Evolutionary conservation across 2,888 invertebrate genomes (phyloP).

Genomic region (Torymus aiolomorphi): DNA sequence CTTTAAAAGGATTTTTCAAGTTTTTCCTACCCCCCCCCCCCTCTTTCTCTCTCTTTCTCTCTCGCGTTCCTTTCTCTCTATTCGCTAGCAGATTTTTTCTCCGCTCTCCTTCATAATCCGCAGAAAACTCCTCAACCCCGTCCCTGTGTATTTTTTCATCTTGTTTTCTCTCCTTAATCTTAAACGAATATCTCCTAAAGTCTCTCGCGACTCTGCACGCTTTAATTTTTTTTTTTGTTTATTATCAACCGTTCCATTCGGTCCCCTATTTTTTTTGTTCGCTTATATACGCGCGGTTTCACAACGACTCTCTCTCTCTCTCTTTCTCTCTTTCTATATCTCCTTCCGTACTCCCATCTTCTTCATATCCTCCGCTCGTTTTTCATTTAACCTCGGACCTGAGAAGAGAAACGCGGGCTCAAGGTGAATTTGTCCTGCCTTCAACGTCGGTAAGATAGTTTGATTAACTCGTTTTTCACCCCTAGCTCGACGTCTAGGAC

Average conservation of each 20-base stretch:
- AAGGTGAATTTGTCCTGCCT: constrained; percentile 45
- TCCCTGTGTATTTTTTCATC: constrained; percentile 54
- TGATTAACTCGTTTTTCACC: constrained; percentile 51
- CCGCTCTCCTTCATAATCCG: too few relatives aligned
- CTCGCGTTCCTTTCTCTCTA: constrained; percentile 8
- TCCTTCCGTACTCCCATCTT: not conserved
- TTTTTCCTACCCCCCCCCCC: constrained; percentile 27
- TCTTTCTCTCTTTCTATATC: not conserved
- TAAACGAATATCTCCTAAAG: constrained; percentile 48
- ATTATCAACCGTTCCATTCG: constrained; percentile 61
- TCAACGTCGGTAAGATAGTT: constrained; percentile 46
- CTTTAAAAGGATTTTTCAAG: constrained; percentile 62
- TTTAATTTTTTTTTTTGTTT: constrained; percentile 51
- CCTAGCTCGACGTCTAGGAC: constrained; percentile 46
- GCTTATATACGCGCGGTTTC: constrained; percentile 2
- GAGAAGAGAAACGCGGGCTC: constrained; percentile 50
- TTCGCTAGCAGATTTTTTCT: constrained; percentile 31
- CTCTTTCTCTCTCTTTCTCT: not conserved
- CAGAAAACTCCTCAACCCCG: constrained; percentile 52
- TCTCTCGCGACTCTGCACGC: constrained; percentile 43
- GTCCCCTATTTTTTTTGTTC: constrained; percentile 57
- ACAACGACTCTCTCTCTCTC: constrained; percentile 17
- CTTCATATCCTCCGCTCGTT: not conserved
- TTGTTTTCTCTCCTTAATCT: constrained; percentile 54
- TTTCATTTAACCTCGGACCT: constrained; percentile 34